phyloP scores from a whole-genome alignment of 1,140 invertebrate genomes.

The Phenacoccus solenopsis region DNA sequence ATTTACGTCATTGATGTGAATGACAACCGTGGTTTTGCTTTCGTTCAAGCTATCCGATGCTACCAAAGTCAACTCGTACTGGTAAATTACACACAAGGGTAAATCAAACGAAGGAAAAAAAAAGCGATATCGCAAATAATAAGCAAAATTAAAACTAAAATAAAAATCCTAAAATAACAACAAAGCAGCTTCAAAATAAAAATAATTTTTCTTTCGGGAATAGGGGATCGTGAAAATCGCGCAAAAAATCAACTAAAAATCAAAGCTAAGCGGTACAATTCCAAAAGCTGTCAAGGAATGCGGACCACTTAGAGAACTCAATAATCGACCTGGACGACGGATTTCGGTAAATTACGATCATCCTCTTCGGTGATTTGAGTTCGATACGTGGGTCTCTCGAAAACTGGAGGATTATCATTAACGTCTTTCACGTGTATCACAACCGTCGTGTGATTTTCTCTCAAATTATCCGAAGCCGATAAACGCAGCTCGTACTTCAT shows the following conservation, averaged over 20 bases:
- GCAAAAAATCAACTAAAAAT: conserved; percentile 22
- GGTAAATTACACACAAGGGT: conserved; percentile 25
- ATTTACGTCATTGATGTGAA: conserved; percentile 65
- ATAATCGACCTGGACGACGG: conserved; percentile 69
- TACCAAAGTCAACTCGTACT: conserved; percentile 76
- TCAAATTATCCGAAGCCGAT: conserved; percentile 87
- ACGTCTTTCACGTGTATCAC: conserved; percentile 93
- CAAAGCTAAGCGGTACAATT: background rate
- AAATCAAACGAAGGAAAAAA: conserved; percentile 23
- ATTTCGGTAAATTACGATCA: conserved; percentile 83
- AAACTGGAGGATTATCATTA: conserved; percentile 77
- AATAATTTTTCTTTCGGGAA: no score
- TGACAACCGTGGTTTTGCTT: conserved; percentile 61
- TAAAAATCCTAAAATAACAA: background rate
- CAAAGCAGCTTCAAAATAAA: background rate
- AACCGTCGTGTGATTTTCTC: conserved; percentile 90
- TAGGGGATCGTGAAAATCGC: background rate
- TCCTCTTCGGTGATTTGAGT: conserved; percentile 93
- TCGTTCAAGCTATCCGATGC: conserved; percentile 76
- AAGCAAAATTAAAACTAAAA: background rate
- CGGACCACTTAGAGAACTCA: conserved; percentile 18
- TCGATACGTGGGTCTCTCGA: conserved; percentile 84
- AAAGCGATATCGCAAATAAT: background rate
- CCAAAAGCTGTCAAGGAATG: background rate
- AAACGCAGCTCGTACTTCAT: conserved; percentile 79